Evolutionary conservation across 2,113 vertebrate species (phyloP).

Genomic region (Erythrolamprus reginae): DNA sequence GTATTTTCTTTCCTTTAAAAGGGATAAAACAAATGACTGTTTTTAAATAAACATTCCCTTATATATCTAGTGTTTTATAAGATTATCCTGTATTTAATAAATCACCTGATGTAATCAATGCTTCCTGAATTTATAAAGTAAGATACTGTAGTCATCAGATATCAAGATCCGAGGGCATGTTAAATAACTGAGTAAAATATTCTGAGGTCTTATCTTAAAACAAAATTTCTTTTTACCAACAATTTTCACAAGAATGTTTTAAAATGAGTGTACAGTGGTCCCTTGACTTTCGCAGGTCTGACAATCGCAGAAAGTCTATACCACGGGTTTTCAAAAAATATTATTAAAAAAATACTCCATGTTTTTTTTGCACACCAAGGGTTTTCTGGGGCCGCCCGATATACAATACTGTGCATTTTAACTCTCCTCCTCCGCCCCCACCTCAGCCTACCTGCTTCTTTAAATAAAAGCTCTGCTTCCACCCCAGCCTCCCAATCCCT

Average conservation of each 20-base stretch:
- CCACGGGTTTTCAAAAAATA: no score
- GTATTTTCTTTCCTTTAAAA: not conserved
- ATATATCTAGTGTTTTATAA: not conserved
- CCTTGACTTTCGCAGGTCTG: no score
- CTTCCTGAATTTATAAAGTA: not conserved
- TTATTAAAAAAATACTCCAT: no score
- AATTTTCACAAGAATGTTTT: not conserved
- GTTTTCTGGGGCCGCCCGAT: no score
- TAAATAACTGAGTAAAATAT: not conserved
- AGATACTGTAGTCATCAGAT: not conserved
- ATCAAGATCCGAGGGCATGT: not conserved
- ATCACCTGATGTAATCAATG: not conserved
- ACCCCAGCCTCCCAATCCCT: no score
- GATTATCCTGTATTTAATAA: not conserved
- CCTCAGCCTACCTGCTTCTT: no score
- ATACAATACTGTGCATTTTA: no score
- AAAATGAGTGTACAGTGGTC: not conserved
- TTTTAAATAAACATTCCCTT: not conserved
- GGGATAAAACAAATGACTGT: not conserved
- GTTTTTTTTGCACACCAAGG: no score
- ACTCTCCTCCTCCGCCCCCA: no score
- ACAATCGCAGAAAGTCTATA: no score
- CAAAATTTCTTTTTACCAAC: not conserved
- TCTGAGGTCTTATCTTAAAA: not conserved
- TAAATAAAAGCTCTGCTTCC: no score